Conservation (phyloP, 2,797 vertebrate species). For the Adelosebastes latens region DNA sequence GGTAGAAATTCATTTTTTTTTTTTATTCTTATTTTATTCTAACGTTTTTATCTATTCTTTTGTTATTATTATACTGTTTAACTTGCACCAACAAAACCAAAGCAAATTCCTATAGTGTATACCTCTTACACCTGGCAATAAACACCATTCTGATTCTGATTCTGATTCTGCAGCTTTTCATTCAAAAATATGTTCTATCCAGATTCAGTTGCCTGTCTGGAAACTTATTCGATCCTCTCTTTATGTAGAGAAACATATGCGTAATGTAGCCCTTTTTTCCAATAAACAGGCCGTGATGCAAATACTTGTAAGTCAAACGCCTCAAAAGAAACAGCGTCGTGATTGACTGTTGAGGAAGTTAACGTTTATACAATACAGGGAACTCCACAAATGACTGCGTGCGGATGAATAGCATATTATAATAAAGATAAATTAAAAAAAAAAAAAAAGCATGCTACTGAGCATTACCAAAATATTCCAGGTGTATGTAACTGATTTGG, state of each 20-base stretch:
- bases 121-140: too few species aligned
- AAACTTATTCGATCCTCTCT: not conserved
- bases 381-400: slow-evolving; percentile 37
- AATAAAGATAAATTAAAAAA: slow-evolving; percentile 1
- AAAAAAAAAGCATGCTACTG: not conserved
- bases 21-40: too few species aligned
- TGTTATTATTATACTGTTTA: too few species aligned
- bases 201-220: not conserved
- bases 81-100: too few species aligned
- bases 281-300: slow-evolving; percentile 10
- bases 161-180: too few species aligned
- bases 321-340: slow-evolving; percentile 21
- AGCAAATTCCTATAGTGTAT: too few species aligned
- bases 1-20: too few species aligned
- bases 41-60: too few species aligned
- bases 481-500: slow-evolving; percentile 13
- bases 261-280: not conserved
- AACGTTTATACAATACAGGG: slow-evolving; percentile 72
- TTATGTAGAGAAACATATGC: not conserved
- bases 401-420: not conserved
- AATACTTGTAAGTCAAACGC: not conserved
- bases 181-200: not conserved
- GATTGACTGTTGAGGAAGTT: slow-evolving; percentile 83
- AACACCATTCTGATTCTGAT: too few species aligned
- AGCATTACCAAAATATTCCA: slow-evolving; percentile 4